These are phyloP conservation scores for Falco concolor DNA, from an alignment of 2,797 vertebrate species.

Conservation along the genomic window DNA sequence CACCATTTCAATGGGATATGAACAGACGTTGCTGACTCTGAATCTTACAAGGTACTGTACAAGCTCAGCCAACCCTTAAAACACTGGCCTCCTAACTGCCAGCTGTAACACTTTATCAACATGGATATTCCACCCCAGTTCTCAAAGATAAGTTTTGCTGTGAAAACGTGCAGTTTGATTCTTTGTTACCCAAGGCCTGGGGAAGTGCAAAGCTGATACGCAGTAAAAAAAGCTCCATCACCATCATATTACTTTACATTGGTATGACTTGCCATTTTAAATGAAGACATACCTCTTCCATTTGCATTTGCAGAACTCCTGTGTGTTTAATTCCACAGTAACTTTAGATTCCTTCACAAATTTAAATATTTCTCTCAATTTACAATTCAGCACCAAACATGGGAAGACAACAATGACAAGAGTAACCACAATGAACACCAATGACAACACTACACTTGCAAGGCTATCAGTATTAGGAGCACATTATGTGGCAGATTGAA, in stretches of 20 bases:
- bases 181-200: neutral
- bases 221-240: neutral
- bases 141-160: neutral
- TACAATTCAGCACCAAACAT: neutral
- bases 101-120: rapidly evolving
- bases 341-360: neutral
- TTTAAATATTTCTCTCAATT: neutral
- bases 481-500: neutral
- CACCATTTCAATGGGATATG: neutral
- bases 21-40: neutral
- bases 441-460: neutral
- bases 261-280: neutral
- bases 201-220: neutral
- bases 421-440: neutral
- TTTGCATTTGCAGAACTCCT: neutral
- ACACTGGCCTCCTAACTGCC: neutral
- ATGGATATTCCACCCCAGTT: neutral
- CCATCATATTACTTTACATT: rapidly evolving
- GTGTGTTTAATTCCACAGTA: neutral
- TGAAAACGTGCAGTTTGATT: neutral
- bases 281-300: neutral
- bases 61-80: neutral
- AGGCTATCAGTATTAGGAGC: neutral
- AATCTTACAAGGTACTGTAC: neutral
- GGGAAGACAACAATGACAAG: neutral